A percentile compares a stretch with the other conserved stretches of the same genome.
Conservation (phyloP, 2,113 vertebrate genomes). For the Heloderma charlesbogerti region DNA sequence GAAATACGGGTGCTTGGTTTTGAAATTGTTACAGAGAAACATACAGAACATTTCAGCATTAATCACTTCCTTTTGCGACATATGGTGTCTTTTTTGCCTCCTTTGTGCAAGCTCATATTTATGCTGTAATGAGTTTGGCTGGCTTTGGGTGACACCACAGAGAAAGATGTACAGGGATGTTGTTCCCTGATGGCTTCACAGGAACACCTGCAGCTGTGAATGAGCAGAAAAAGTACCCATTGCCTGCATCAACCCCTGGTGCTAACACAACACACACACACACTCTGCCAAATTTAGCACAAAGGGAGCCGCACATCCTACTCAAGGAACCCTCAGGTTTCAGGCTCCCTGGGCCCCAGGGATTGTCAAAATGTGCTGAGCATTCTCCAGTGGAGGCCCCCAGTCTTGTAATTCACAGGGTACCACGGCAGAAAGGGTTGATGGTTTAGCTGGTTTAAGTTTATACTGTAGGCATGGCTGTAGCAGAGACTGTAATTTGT, state of each 20-base stretch:
- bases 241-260: too few species aligned
- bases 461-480: too few species aligned
- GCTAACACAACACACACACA: too few species aligned
- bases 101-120: background rate
- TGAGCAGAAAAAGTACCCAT: background rate
- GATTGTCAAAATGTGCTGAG: background rate
- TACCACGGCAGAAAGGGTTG: too few species aligned
- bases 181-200: background rate
- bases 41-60: too few species aligned
- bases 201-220: background rate
- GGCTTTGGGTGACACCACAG: background rate
- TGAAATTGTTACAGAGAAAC: background rate
- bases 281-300: background rate
- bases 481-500: too few species aligned
- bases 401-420: background rate
- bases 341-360: too few species aligned
- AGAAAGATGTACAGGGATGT: background rate
- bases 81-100: background rate
- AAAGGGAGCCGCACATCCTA: background rate
- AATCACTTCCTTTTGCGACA: constrained; percentile 1
- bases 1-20: background rate
- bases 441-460: too few species aligned
- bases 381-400: background rate
- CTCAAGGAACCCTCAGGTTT: background rate
- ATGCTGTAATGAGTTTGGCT: background rate